These are phyloP conservation scores for Numenius arquata DNA, from an alignment of 2,113 vertebrate species.

Conservation along the genomic window DNA sequence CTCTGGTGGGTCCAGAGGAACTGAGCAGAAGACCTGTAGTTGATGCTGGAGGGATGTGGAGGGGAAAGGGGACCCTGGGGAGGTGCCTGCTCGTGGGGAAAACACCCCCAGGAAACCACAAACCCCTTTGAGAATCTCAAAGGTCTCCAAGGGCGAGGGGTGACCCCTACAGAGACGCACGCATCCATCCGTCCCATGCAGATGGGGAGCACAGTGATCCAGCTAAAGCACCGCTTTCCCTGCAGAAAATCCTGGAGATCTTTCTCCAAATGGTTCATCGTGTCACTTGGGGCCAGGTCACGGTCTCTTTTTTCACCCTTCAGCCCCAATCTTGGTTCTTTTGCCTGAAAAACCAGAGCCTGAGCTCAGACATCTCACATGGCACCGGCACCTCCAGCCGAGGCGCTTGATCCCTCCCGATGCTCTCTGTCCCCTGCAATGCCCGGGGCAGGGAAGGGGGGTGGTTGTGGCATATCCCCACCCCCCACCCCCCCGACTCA, in stretches of 20 bases:
- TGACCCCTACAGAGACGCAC: not conserved
- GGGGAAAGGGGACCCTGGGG: not conserved
- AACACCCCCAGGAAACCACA: not conserved
- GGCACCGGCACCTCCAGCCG: not conserved
- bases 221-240: not conserved
- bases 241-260: not conserved
- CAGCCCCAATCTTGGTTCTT: not conserved
- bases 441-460: accelerated
- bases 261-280: not conserved
- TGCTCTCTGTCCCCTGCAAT: not conserved
- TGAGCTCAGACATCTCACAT: accelerated
- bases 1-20: not conserved
- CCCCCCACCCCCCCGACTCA: accelerated
- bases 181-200: accelerated
- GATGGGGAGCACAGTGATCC: accelerated
- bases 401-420: not conserved
- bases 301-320: not conserved
- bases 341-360: not conserved
- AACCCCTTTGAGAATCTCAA: not conserved
- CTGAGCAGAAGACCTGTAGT: not conserved
- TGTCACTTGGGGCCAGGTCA: accelerated
- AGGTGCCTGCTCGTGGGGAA: not conserved
- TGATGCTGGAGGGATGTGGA: not conserved
- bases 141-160: not conserved
- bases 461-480: too few relatives aligned